Evolutionary conservation across 37 sponge, comb jelly and placozoan genomes (phyloP).

Genomic region (Halisarca cf. caerulea): DNA sequence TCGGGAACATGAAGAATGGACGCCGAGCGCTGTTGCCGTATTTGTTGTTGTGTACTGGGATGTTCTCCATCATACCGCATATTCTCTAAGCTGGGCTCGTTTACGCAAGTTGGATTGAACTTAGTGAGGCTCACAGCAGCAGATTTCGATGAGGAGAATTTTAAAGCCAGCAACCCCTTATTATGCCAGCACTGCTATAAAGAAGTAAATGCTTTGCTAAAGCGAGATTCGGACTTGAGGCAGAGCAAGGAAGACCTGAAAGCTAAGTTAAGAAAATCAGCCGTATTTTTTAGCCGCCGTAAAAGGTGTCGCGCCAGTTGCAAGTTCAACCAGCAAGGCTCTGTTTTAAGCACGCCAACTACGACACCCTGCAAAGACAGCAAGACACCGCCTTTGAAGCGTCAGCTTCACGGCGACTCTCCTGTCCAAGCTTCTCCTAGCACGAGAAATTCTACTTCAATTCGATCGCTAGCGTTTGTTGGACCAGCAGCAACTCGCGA

Average conservation of each 20-base stretch:
- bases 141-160: neutral
- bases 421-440: no score
- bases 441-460: no score
- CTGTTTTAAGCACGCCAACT: no score
- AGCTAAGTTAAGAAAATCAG: neutral
- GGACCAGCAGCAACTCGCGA: no score
- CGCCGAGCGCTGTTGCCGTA: neutral
- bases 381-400: no score
- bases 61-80: neutral
- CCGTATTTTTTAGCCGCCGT: no score
- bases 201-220: slow-evolving; percentile 3
- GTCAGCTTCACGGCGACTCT: no score
- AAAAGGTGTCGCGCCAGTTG: no score
- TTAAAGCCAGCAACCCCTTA: neutral
- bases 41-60: neutral
- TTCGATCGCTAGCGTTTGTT: no score
- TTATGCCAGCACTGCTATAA: neutral
- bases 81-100: neutral
- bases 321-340: no score
- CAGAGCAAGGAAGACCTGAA: neutral
- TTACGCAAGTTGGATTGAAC: neutral
- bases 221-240: neutral
- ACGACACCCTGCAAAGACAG: no score
- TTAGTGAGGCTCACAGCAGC: neutral
- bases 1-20: neutral